A percentile compares a stretch with the other conserved stretches of the same genome.
phyloP scores from a whole-genome alignment of 2,797 vertebrate species.

The Valencia hispanica region DNA sequence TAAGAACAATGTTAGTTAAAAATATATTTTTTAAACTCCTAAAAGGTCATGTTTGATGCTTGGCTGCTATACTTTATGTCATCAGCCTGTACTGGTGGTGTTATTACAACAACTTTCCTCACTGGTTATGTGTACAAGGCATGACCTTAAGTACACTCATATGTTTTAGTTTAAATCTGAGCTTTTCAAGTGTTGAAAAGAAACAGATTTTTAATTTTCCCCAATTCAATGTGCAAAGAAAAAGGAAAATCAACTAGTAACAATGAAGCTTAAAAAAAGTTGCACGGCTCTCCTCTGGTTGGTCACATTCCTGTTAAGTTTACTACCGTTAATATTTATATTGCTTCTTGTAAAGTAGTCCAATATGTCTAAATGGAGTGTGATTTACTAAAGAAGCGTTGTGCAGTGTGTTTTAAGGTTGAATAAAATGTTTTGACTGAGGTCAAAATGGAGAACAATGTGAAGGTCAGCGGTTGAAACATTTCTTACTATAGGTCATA shows the following conservation, averaged over 20 bases:
- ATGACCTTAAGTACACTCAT: constrained; percentile 44
- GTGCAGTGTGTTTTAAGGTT: constrained; percentile 1
- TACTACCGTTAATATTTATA: neutral
- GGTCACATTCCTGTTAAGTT: neutral
- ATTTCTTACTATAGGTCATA: constrained; percentile 2
- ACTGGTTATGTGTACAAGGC: constrained; percentile 7
- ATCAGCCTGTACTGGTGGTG: constrained; percentile 27
- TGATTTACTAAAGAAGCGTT: constrained; percentile 14
- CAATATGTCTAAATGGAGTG: neutral
- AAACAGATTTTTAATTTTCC: constrained; percentile 12
- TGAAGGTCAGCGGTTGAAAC: constrained; percentile 18
- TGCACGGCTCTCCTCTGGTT: constrained; percentile 2
- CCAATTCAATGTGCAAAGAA: neutral
- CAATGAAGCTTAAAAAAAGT: constrained; percentile 20
- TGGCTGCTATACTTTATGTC: neutral
- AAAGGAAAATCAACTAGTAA: neutral
- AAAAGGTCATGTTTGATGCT: constrained; percentile 10
- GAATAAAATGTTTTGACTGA: neutral
- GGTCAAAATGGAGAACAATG: constrained; percentile 8
- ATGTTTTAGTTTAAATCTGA: constrained; percentile 15
- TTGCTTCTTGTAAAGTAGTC: neutral
- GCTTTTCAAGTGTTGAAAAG: constrained; percentile 10
- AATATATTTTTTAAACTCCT: neutral
- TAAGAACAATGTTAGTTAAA: neutral
- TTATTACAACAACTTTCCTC: constrained; percentile 45